These are phyloP conservation scores for Cettia cetti DNA, from an alignment of 2,113 vertebrate species.

Conservation along the genomic window DNA sequence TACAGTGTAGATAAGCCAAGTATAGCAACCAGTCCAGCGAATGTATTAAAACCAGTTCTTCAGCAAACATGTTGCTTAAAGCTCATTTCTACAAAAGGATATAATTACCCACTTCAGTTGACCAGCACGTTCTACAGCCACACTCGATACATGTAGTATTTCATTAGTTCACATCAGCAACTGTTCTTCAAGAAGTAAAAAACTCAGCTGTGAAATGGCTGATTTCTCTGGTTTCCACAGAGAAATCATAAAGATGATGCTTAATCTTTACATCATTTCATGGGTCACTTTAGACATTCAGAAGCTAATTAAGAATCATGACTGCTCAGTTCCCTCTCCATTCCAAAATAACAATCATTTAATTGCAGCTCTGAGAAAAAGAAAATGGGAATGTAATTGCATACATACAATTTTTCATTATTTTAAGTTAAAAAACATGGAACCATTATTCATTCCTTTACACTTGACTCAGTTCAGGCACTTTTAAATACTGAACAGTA, in stretches of 20 bases:
- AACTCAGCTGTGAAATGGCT: neutral
- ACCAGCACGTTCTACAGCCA: neutral
- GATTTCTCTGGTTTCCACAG: neutral
- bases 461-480: neutral
- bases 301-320: conserved; percentile 11
- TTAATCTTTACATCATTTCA: conserved; percentile 8
- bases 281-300: neutral
- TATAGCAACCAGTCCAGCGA: neutral
- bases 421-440: neutral
- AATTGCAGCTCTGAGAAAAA: neutral
- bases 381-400: neutral
- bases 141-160: neutral
- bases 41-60: neutral
- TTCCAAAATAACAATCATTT: neutral
- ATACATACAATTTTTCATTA: neutral
- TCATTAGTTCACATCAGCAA: neutral
- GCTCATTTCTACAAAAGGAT: neutral
- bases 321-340: neutral
- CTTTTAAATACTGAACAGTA: neutral
- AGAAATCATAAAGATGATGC: neutral
- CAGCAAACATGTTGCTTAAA: neutral
- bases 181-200: neutral
- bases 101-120: neutral
- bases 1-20: neutral
- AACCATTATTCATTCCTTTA: neutral